phyloP scores from a whole-genome alignment of 2,888 invertebrate genomes.

The Dasypogon diadema region DNA sequence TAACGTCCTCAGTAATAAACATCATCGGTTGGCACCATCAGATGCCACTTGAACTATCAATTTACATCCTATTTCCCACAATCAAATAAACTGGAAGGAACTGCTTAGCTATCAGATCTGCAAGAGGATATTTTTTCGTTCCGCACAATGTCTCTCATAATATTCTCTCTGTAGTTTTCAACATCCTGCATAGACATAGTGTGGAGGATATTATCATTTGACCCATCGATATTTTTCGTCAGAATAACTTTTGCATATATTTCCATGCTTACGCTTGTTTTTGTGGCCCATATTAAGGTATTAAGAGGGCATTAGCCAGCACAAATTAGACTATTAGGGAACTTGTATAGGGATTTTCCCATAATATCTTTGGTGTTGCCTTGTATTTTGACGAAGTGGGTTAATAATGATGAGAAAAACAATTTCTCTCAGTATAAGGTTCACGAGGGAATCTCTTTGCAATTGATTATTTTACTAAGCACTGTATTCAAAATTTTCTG shows the following conservation, averaged over 20 bases:
- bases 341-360: too few species aligned
- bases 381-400: too few species aligned
- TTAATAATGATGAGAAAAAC: too few species aligned
- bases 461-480: too few species aligned
- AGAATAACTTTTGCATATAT: background rate
- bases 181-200: background rate
- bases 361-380: too few species aligned
- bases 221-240: background rate
- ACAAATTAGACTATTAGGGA: background rate
- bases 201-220: background rate
- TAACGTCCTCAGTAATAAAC: conserved; percentile 33
- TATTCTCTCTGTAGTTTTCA: conserved; percentile 11
- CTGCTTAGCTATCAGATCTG: conserved; percentile 45
- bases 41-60: conserved; percentile 33
- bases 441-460: too few species aligned
- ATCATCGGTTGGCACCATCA: conserved; percentile 33
- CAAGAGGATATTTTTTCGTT: conserved; percentile 26
- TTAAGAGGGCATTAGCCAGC: background rate
- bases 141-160: background rate
- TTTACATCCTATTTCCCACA: conserved; percentile 46
- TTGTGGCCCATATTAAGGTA: background rate
- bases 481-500: too few species aligned
- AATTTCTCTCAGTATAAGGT: too few species aligned
- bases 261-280: background rate
- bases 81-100: conserved; percentile 45